Percentiles rank a stretch among this genome's conserved stretches.
These are phyloP conservation scores for Leucoma salicis DNA, from an alignment of 2,888 invertebrate species.

Conservation along the genomic window DNA sequence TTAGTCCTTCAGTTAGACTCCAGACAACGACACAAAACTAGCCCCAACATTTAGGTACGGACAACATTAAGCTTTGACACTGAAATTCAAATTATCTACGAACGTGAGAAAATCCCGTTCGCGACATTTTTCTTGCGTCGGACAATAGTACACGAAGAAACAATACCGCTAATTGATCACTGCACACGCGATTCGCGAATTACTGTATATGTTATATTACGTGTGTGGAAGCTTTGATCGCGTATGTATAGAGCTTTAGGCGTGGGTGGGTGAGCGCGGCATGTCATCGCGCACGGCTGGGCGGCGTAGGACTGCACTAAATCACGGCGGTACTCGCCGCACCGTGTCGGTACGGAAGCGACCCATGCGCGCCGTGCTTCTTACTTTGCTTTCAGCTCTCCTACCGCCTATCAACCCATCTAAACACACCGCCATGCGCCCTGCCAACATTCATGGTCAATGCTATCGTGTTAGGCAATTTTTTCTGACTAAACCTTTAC, in stretches of 20 bases:
- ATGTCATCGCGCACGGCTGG: constrained; percentile 64
- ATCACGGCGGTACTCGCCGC: constrained; percentile 19
- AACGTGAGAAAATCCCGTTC: constrained; percentile 62
- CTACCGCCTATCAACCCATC: constrained; percentile 14
- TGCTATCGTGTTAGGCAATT: constrained; percentile 48
- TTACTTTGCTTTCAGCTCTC: too few species aligned
- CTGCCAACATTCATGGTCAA: constrained; percentile 65
- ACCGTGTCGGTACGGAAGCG: constrained; percentile 34
- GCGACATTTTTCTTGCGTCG: constrained; percentile 46
- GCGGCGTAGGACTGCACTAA: constrained; percentile 61
- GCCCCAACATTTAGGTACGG: constrained; percentile 44
- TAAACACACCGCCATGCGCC: too few species aligned
- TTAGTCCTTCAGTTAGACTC: constrained; percentile 50
- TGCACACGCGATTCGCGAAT: constrained; percentile 47
- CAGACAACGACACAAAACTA: constrained; percentile 35
- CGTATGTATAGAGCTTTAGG: constrained; percentile 38
- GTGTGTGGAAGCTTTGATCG: constrained; percentile 32
- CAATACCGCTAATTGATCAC: constrained; percentile 39
- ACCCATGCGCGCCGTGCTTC: constrained; percentile 42
- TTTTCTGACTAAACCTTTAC: constrained; percentile 38
- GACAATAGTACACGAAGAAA: constrained; percentile 34
- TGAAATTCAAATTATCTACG: constrained; percentile 62
- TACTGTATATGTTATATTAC: constrained; percentile 20
- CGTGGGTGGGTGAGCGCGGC: constrained; percentile 44
- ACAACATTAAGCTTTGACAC: constrained; percentile 73